A percentile compares a stretch with the other conserved stretches of the same genome.
Evolutionary conservation across 1,140 invertebrate genomes (phyloP).

Genomic region (Sarcophaga bullata): DNA sequence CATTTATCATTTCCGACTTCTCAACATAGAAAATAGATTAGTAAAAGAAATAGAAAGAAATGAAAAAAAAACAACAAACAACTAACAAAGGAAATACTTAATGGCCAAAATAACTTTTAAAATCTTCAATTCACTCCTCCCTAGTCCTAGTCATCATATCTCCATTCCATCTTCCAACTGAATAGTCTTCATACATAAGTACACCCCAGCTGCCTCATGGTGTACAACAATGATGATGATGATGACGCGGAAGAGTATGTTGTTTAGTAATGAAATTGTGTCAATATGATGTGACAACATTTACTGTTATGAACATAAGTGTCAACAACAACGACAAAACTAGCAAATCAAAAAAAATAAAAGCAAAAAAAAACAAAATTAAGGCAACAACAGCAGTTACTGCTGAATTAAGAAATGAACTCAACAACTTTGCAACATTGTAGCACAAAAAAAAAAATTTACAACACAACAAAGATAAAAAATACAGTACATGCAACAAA

Average conservation of each 20-base stretch:
- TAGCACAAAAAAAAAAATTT: no score
- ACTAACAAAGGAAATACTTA: background rate
- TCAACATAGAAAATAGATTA: background rate
- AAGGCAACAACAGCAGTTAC: background rate
- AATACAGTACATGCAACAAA: background rate
- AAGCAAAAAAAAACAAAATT: background rate
- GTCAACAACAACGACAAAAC: background rate
- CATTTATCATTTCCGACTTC: slow-evolving; percentile 20
- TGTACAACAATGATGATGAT: no score
- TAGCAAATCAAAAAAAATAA: no score
- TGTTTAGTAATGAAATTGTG: slow-evolving; percentile 21
- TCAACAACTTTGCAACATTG: no score
- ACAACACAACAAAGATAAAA: background rate
- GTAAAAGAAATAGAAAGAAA: no score
- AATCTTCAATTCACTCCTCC: background rate
- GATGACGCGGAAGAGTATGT: background rate
- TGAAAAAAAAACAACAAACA: background rate
- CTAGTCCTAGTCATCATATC: background rate
- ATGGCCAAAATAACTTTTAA: background rate
- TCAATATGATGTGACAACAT: slow-evolving; percentile 26
- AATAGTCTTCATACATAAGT: no score
- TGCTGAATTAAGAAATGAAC: background rate
- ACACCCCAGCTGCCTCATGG: no score
- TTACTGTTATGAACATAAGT: slow-evolving; percentile 19
- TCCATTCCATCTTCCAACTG: no score